phyloP scores from a whole-genome alignment of 2,797 vertebrate species.

The Esox masquinongy region DNA sequence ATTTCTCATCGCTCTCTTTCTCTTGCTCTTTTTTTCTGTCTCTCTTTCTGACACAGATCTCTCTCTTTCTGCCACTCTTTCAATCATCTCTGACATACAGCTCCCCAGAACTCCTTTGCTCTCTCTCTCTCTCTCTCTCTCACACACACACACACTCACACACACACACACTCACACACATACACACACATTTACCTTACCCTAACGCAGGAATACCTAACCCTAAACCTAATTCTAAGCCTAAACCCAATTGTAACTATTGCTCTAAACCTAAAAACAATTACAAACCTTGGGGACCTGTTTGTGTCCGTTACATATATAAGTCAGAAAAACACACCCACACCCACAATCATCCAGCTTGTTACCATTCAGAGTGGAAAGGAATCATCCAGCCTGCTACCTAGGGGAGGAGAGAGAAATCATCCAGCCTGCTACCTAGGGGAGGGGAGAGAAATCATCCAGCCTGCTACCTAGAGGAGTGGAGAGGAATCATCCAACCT shows the following conservation, averaged over 20 bases:
- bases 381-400: too few species aligned
- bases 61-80: background rate
- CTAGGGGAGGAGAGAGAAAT: too few species aligned
- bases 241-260: too few species aligned
- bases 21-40: background rate
- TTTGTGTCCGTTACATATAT: too few species aligned
- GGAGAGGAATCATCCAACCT: background rate
- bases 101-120: slow-evolving; percentile 16
- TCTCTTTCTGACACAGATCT: background rate
- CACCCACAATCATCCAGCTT: too few species aligned
- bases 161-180: background rate
- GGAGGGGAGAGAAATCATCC: background rate
- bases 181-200: slow-evolving; percentile 24
- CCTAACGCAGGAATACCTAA: too few species aligned
- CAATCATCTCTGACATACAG: slow-evolving; percentile 38
- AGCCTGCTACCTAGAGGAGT: slow-evolving; percentile 38
- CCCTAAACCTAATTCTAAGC: too few species aligned
- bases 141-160: background rate
- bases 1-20: slow-evolving; percentile 62
- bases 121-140: slow-evolving; percentile 10
- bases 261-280: too few species aligned
- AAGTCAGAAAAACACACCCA: too few species aligned
- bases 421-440: too few species aligned
- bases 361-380: too few species aligned
- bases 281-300: too few species aligned